A percentile compares a stretch with the other conserved stretches of the same genome.
Conservation (phyloP, 1,140 invertebrate species). For the Drosophila pandora region DNA sequence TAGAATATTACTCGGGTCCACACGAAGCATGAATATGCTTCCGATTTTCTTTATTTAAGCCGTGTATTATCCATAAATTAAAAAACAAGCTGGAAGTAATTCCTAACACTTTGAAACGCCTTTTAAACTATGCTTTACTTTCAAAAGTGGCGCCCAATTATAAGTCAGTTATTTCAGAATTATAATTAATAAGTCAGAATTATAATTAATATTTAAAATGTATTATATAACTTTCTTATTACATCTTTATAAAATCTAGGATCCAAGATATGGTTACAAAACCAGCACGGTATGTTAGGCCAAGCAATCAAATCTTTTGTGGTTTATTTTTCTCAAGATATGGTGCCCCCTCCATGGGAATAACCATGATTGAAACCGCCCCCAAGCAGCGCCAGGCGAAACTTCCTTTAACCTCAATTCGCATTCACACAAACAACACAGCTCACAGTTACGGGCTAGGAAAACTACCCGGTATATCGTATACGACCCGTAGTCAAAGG, state of each 20-base stretch:
- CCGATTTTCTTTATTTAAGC: background rate
- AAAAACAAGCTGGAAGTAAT: too few species aligned
- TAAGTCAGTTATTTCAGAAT: too few species aligned
- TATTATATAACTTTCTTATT: background rate
- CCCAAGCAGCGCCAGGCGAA: constrained; percentile 38
- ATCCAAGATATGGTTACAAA: background rate
- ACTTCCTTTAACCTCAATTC: constrained; percentile 84
- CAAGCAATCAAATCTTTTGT: background rate
- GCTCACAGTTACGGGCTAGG: constrained; percentile 27
- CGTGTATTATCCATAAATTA: too few species aligned
- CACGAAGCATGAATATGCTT: constrained; percentile 21
- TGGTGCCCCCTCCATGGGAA: constrained; percentile 16
- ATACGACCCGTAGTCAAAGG: constrained; percentile 21
- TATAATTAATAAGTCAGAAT: too few species aligned
- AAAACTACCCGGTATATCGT: constrained; percentile 60
- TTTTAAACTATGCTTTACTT: too few species aligned
- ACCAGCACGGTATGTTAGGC: background rate
- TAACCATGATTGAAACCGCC: constrained; percentile 55
- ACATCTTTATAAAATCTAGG: background rate
- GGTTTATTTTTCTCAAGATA: constrained; percentile 3
- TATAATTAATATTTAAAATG: too few species aligned
- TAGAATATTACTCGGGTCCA: constrained; percentile 6
- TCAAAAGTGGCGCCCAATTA: too few species aligned
- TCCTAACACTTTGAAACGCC: too few species aligned
- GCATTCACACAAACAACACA: constrained; percentile 36